A percentile compares a stretch with the other conserved stretches of the same genome.
phyloP scores from a whole-genome alignment of 2,797 vertebrate genomes.

The Eospalax fontanierii region DNA sequence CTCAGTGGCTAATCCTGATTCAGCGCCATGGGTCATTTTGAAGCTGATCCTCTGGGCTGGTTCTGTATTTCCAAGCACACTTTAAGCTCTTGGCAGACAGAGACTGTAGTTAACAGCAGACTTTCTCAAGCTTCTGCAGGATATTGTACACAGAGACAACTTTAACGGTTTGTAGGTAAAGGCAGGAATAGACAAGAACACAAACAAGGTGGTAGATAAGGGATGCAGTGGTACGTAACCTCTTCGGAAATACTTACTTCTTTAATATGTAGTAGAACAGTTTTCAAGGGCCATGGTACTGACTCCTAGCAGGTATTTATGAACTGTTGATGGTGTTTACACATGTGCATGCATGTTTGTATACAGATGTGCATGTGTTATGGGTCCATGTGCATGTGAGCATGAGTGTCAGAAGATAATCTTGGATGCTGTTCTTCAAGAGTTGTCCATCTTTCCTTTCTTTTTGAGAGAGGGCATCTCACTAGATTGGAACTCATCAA shows the following conservation, averaged over 20 bases:
- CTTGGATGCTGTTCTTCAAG: background rate
- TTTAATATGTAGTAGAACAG: background rate
- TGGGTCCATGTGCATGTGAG: background rate
- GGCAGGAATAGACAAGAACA: background rate
- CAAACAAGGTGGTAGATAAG: background rate
- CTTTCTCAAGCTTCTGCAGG: background rate
- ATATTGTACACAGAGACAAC: background rate
- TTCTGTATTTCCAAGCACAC: background rate
- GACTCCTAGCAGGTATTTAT: background rate
- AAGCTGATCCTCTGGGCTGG: background rate
- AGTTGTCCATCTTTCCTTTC: background rate
- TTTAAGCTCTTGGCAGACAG: background rate
- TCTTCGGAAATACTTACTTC: conserved; percentile 13
- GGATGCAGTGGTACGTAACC: background rate
- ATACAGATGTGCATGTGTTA: background rate
- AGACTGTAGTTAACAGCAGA: background rate
- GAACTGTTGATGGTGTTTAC: background rate
- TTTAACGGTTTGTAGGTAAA: background rate
- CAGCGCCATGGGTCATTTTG: background rate
- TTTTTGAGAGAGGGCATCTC: background rate
- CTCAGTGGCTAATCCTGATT: background rate
- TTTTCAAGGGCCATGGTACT: background rate
- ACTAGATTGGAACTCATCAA: background rate
- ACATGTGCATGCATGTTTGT: background rate
- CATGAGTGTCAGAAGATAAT: background rate